Conservation (phyloP, 2,888 invertebrate genomes). For the Cephalotes varians region DNA sequence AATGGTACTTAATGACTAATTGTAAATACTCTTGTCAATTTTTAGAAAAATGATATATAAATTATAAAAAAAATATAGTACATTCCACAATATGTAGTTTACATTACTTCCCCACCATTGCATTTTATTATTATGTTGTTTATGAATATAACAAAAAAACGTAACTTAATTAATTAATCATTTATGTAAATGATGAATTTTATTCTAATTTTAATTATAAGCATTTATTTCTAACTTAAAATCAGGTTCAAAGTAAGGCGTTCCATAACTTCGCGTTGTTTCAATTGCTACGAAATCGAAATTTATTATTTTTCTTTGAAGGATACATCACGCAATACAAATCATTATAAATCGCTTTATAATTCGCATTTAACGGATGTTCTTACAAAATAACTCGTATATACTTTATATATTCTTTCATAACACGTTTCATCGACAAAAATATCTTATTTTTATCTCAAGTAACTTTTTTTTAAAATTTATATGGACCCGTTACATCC, state of each 20-base stretch:
- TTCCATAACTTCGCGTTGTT: neutral
- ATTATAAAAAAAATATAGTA: slow-evolving; percentile 43
- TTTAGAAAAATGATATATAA: neutral
- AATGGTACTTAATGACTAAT: neutral
- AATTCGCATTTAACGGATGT: slow-evolving; percentile 80
- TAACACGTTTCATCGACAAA: slow-evolving; percentile 81
- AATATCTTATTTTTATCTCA: slow-evolving; percentile 71
- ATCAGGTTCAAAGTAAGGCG: neutral
- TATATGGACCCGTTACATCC: slow-evolving; percentile 70
- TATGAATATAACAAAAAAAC: neutral
- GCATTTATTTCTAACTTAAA: neutral
- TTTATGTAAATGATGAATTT: neutral
- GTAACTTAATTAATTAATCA: neutral
- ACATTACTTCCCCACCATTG: neutral
- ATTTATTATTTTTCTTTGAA: slow-evolving; percentile 25
- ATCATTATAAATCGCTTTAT: slow-evolving; percentile 75
- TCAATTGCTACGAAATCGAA: slow-evolving; percentile 36
- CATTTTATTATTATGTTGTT: neutral
- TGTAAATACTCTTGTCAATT: neutral
- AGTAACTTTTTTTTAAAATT: slow-evolving; percentile 31
- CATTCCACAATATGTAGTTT: neutral
- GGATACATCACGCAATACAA: slow-evolving; percentile 37
- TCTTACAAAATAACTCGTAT: slow-evolving; percentile 83
- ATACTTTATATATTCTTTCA: slow-evolving; percentile 69
- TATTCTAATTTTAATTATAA: too few relatives aligned